Percentiles rank a stretch among this genome's conserved stretches.
Conservation (phyloP, 1,140 invertebrate species). For the Seison nebaliae region DNA sequence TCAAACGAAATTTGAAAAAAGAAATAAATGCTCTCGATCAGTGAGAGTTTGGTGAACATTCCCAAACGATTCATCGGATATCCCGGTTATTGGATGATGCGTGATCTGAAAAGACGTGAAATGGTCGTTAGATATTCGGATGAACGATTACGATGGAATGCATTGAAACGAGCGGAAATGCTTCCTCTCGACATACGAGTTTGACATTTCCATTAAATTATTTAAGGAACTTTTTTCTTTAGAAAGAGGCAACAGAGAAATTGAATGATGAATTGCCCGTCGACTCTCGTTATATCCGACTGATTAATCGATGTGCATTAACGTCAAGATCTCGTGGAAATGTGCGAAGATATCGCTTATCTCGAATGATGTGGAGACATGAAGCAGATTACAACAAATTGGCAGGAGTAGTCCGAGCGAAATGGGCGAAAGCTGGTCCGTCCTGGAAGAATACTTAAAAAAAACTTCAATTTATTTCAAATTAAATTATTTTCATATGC, state of each 20-base stretch:
- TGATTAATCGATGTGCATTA: slow-evolving; percentile 42
- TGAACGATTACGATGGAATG: slow-evolving; percentile 43
- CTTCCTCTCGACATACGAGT: slow-evolving; percentile 37
- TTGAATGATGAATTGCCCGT: slow-evolving; percentile 47
- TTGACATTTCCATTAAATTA: background rate
- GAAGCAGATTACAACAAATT: slow-evolving; percentile 67
- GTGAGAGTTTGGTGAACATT: no score
- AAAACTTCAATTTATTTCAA: no score
- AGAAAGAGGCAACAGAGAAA: slow-evolving; percentile 42
- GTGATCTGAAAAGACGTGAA: slow-evolving; percentile 49
- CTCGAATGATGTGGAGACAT: slow-evolving; percentile 56
- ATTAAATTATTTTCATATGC: no score
- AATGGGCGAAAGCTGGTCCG: no score
- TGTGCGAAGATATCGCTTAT: slow-evolving; percentile 46
- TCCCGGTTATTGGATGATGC: slow-evolving; percentile 34
- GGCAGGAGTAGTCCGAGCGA: slow-evolving; percentile 53
- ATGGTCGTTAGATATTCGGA: slow-evolving; percentile 41
- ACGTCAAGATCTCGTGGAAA: slow-evolving; percentile 32
- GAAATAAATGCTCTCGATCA: no score
- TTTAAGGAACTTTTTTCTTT: slow-evolving; percentile 13
- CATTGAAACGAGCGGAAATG: slow-evolving; percentile 46
- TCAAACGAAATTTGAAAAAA: no score
- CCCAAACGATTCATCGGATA: slow-evolving; percentile 8
- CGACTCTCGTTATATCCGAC: slow-evolving; percentile 36
- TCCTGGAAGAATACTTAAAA: no score